A percentile compares a stretch with the other conserved stretches of the same genome.
These are phyloP conservation scores for Orthonevra nobilis DNA, from an alignment of 2,888 invertebrate genomes.

Conservation along the genomic window DNA sequence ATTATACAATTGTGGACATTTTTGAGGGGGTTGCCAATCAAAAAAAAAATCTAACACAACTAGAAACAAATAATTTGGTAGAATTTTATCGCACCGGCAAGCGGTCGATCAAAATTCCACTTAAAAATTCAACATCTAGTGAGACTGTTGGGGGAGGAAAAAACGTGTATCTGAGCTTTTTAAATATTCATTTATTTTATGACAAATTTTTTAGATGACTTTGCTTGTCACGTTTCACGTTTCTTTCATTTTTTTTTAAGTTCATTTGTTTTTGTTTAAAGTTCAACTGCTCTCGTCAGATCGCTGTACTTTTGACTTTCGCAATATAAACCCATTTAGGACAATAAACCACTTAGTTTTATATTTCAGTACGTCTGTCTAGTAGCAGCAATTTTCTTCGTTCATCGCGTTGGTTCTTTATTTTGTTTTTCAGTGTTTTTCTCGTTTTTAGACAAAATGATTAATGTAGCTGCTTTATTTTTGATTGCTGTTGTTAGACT, in stretches of 20 bases:
- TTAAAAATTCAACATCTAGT: conserved; percentile 52
- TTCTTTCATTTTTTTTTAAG: too few species aligned
- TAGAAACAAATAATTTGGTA: conserved; percentile 60
- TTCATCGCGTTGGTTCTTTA: conserved; percentile 7
- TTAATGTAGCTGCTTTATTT: conserved; percentile 47
- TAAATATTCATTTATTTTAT: too few species aligned
- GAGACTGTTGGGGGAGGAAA: too few species aligned
- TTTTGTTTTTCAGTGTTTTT: background rate
- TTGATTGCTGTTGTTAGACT: conserved; percentile 47
- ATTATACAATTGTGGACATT: conserved; percentile 37
- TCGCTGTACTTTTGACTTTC: background rate
- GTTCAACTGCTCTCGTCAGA: background rate
- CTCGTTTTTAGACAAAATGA: conserved; percentile 42
- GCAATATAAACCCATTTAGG: conserved; percentile 10
- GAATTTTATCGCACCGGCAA: conserved; percentile 40
- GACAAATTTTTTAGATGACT: too few species aligned
- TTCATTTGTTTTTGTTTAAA: too few species aligned
- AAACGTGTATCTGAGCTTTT: too few species aligned
- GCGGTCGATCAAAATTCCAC: conserved; percentile 54
- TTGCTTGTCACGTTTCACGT: too few species aligned
- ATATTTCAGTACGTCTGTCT: conserved; percentile 35
- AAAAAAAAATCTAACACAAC: too few species aligned
- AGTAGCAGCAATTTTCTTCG: conserved; percentile 1
- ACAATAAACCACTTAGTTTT: conserved; percentile 32
- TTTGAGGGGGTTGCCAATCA: too few species aligned